phyloP scores from a whole-genome alignment of 1,140 invertebrate genomes.

The Tribolium madens region DNA sequence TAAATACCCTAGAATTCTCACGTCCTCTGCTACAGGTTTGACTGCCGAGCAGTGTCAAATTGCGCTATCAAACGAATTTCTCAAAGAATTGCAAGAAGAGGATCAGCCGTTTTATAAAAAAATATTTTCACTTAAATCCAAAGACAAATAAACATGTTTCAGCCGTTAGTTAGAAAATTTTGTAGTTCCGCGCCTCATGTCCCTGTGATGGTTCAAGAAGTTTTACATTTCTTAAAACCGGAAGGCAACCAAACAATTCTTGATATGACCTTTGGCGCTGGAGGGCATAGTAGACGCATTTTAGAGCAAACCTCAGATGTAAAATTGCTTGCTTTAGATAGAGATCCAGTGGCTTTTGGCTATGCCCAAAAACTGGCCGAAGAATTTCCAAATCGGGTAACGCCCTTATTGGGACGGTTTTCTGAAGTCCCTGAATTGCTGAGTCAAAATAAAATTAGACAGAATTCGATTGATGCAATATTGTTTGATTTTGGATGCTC shows the following conservation, averaged over 20 bases:
- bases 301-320: constrained; percentile 70
- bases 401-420: constrained; percentile 87
- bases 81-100: constrained; percentile 73
- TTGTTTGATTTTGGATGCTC: constrained; percentile 96
- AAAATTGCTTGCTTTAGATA: constrained; percentile 84
- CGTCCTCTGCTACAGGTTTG: constrained; percentile 77
- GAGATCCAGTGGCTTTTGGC: constrained; percentile 84
- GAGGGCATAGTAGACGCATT: constrained; percentile 83
- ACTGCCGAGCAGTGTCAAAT: constrained; percentile 77
- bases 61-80: constrained; percentile 78
- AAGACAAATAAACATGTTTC: constrained; percentile 51
- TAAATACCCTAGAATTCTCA: constrained; percentile 71
- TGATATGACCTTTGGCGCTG: constrained; percentile 95
- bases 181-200: constrained; percentile 67
- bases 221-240: constrained; percentile 76
- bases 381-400: constrained; percentile 77
- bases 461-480: constrained; percentile 84
- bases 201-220: constrained; percentile 80
- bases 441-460: constrained; percentile 69
- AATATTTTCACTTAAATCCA: constrained; percentile 64
- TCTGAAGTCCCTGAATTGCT: constrained; percentile 85
- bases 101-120: constrained; percentile 69
- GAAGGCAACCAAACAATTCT: constrained; percentile 73
- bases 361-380: constrained; percentile 74
- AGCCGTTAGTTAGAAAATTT: constrained; percentile 38